phyloP scores from a whole-genome alignment of 1,140 invertebrate genomes.

The Augochlora pura region DNA sequence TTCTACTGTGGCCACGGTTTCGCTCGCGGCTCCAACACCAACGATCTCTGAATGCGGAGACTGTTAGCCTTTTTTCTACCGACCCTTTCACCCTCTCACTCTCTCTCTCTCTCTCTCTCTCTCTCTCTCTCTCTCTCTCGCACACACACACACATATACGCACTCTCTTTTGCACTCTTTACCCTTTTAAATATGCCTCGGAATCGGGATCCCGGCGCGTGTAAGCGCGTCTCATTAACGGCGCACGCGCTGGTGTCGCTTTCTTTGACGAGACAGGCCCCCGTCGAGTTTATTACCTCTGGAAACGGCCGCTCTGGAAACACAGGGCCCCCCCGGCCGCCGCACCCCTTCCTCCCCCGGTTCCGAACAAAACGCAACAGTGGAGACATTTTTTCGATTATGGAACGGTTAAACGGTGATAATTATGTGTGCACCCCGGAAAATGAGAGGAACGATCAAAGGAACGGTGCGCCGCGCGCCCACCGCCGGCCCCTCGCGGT shows the following conservation, averaged over 20 bases:
- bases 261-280: constrained; percentile 15
- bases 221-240: constrained; percentile 34
- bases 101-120: too few relatives aligned
- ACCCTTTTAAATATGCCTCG: constrained; percentile 27
- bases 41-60: background rate
- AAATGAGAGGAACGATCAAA: constrained; percentile 28
- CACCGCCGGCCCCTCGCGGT: background rate
- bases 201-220: constrained; percentile 11
- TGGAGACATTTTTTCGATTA: constrained; percentile 31
- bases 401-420: constrained; percentile 35
- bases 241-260: background rate
- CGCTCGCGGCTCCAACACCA: constrained; percentile 27
- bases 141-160: too few relatives aligned
- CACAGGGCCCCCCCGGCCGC: too few relatives aligned
- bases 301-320: background rate
- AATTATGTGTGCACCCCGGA: constrained; percentile 17
- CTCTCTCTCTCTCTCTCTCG: too few relatives aligned
- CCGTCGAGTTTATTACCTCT: constrained; percentile 19
- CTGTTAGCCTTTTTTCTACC: constrained; percentile 21
- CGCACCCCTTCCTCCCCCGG: too few relatives aligned
- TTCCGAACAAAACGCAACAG: background rate
- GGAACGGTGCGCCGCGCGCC: background rate
- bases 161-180: too few relatives aligned
- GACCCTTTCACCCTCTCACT: constrained; percentile 30
- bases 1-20: constrained; percentile 62